Evolutionary conservation across 2,888 invertebrate genomes (phyloP).

Genomic region (Venustoraphidia nigricollis): DNA sequence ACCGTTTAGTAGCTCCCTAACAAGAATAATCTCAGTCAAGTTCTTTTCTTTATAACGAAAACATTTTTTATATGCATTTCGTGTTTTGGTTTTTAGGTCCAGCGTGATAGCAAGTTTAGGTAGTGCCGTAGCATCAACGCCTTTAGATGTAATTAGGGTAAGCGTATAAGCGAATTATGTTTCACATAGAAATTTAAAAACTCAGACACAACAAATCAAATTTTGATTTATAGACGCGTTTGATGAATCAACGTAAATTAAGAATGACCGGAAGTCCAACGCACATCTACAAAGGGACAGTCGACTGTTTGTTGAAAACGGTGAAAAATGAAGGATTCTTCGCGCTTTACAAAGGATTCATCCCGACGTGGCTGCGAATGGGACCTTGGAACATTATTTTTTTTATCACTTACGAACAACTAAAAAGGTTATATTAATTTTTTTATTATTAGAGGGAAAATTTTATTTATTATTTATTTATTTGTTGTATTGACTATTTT

Average conservation of each 20-base stretch:
- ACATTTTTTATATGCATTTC: not conserved
- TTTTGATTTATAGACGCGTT: constrained; percentile 56
- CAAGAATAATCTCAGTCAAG: no score
- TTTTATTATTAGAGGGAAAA: not conserved
- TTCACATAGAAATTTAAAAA: no score
- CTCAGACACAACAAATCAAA: no score
- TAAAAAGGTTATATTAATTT: constrained; percentile 52
- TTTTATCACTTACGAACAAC: constrained; percentile 85
- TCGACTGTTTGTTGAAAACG: constrained; percentile 55
- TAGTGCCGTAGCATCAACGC: constrained; percentile 86
- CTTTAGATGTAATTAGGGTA: constrained; percentile 85
- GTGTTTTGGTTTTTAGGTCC: constrained; percentile 40
- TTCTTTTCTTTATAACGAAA: not conserved
- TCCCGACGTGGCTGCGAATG: constrained; percentile 91
- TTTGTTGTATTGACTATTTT: no score
- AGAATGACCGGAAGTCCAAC: constrained; percentile 33
- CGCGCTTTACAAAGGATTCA: constrained; percentile 87
- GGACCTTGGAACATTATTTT: constrained; percentile 97
- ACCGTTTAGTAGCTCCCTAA: no score
- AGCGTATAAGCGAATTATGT: constrained; percentile 19
- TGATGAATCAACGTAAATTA: constrained; percentile 78
- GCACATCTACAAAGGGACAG: constrained; percentile 62
- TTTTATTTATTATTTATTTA: no score
- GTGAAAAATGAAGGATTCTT: constrained; percentile 72
- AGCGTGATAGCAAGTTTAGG: constrained; percentile 84